phyloP scores from a whole-genome alignment of 2,113 vertebrate species.

The Cololabis saira region DNA sequence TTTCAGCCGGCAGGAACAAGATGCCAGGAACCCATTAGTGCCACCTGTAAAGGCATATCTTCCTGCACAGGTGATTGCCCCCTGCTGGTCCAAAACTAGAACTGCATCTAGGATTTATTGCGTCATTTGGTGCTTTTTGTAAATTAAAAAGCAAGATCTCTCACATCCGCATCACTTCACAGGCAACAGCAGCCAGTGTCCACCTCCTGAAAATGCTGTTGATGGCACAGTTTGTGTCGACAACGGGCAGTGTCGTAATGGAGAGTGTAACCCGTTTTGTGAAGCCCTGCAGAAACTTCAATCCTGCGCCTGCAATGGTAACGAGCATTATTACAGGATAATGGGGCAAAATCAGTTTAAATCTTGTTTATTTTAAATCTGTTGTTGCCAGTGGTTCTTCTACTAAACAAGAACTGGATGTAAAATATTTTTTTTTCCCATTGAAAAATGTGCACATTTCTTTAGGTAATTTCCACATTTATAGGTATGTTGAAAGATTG shows the following conservation, averaged over 20 bases:
- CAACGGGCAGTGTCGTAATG: slow-evolving; percentile 87
- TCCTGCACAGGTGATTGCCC: slow-evolving; percentile 89
- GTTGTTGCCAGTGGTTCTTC: no score
- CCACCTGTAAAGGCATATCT: slow-evolving; percentile 94
- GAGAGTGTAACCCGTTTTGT: slow-evolving; percentile 94
- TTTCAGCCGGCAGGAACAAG: slow-evolving; percentile 86
- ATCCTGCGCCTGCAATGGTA: slow-evolving; percentile 94
- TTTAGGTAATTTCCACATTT: no score
- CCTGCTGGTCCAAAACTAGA: slow-evolving; percentile 30
- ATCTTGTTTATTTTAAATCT: no score
- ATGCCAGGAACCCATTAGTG: slow-evolving; percentile 95
- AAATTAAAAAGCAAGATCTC: neutral
- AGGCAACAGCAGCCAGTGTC: slow-evolving; percentile 93
- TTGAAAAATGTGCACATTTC: no score
- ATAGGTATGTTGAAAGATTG: no score
- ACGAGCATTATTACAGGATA: slow-evolving; percentile 26
- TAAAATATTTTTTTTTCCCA: neutral
- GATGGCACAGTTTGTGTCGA: slow-evolving; percentile 90
- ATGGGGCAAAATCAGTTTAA: no score
- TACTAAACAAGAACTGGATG: no score
- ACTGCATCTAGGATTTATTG: slow-evolving; percentile 8
- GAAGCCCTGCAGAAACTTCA: slow-evolving; percentile 84
- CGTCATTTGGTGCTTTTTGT: neutral
- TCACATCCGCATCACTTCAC: neutral
- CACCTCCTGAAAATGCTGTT: slow-evolving; percentile 85